Percentiles rank a stretch among this genome's conserved stretches.
Evolutionary conservation across 2,888 invertebrate species (phyloP).

Genomic region (Clistopyga incitator): DNA sequence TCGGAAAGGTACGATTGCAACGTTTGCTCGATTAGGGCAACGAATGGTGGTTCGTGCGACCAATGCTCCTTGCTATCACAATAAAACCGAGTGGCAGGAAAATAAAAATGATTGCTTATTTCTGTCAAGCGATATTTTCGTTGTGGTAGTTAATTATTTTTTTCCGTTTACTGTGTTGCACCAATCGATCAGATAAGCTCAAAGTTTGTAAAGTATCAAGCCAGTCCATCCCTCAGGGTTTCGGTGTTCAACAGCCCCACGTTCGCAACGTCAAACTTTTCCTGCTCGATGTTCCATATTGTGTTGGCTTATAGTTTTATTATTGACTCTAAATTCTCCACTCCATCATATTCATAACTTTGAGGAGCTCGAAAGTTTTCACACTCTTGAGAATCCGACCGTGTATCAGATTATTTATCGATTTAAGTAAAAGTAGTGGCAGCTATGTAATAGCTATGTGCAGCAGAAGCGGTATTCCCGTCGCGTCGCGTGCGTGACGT

Average conservation of each 20-base stretch:
- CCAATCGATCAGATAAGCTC: too few relatives aligned
- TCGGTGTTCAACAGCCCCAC: background rate
- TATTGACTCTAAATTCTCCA: constrained; percentile 19
- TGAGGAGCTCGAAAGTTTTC: constrained; percentile 37
- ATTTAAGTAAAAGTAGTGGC: background rate
- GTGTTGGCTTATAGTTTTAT: background rate
- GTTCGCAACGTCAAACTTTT: background rate
- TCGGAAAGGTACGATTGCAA: too few relatives aligned
- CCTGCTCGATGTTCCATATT: background rate
- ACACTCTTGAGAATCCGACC: constrained; percentile 2
- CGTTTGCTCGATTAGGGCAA: too few relatives aligned
- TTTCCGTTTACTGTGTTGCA: too few relatives aligned
- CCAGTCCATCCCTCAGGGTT: too few relatives aligned
- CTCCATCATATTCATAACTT: constrained; percentile 12
- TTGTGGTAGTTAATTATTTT: too few relatives aligned
- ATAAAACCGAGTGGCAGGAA: too few relatives aligned
- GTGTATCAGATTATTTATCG: background rate
- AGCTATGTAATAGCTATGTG: constrained; percentile 16
- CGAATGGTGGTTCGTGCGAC: too few relatives aligned
- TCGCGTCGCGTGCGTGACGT: constrained; percentile 63
- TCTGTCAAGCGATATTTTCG: too few relatives aligned
- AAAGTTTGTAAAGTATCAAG: too few relatives aligned
- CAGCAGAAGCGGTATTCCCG: constrained; percentile 44
- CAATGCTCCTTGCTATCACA: too few relatives aligned
- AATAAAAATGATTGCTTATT: too few relatives aligned